These are phyloP conservation scores for Amphimallon solstitiale DNA, from an alignment of 2,888 invertebrate species.

Conservation along the genomic window DNA sequence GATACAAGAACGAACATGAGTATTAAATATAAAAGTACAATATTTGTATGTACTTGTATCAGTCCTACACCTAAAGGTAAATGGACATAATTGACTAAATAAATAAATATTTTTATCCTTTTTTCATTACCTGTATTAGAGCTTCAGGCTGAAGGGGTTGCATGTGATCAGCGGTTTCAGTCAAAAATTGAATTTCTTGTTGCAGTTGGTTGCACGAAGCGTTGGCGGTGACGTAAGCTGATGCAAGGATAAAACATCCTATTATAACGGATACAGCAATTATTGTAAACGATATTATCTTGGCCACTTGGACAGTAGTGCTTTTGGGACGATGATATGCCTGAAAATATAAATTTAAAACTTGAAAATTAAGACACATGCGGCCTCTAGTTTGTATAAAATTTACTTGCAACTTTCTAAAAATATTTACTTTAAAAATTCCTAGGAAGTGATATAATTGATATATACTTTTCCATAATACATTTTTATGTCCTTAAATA, in stretches of 20 bases:
- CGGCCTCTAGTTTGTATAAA: neutral
- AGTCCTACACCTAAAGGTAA: too few species aligned
- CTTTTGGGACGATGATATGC: conserved; percentile 81
- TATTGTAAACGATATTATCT: conserved; percentile 85
- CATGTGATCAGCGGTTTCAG: conserved; percentile 68
- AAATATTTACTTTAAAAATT: too few species aligned
- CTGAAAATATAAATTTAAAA: conserved; percentile 64
- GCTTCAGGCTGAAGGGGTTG: conserved; percentile 68
- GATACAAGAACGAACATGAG: too few species aligned
- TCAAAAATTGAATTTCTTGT: conserved; percentile 76
- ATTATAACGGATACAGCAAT: conserved; percentile 83
- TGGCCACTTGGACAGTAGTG: conserved; percentile 85
- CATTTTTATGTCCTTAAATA: too few species aligned
- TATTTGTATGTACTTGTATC: too few species aligned
- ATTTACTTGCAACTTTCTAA: too few species aligned
- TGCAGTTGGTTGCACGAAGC: conserved; percentile 82
- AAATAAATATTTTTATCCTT: neutral
- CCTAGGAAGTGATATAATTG: too few species aligned
- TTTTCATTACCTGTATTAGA: conserved; percentile 73
- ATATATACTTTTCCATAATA: too few species aligned
- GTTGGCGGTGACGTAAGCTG: conserved; percentile 84
- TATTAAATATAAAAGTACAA: too few species aligned
- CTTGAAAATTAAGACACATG: neutral
- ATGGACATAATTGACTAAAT: too few species aligned
- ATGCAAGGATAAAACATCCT: conserved; percentile 84